Evolutionary conservation across 2,113 vertebrate genomes (phyloP).

Genomic region (Macquaria ambigua): DNA sequence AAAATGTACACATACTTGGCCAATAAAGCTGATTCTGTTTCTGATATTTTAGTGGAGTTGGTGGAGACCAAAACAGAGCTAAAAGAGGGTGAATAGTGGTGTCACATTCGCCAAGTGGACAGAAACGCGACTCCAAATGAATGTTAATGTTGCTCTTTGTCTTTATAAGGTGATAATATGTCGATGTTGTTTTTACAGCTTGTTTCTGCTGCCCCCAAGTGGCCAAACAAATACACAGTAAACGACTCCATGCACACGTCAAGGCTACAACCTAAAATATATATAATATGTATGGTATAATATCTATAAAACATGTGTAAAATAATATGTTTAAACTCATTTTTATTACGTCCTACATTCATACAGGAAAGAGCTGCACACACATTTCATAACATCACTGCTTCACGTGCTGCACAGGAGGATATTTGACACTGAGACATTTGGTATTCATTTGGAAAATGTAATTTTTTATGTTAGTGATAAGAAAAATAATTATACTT

Average conservation of each 20-base stretch:
- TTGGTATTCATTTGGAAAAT: background rate
- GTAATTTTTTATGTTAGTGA: background rate
- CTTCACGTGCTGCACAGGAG: background rate
- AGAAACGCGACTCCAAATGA: background rate
- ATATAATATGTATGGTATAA: too few species aligned
- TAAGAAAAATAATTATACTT: background rate
- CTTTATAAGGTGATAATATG: too few species aligned
- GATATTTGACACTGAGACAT: background rate
- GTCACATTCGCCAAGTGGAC: background rate
- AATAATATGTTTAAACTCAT: background rate
- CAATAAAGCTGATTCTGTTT: too few species aligned
- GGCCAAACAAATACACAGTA: too few species aligned
- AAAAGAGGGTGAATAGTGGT: background rate
- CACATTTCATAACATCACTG: constrained; percentile 19
- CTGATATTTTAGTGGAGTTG: background rate
- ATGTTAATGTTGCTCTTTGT: too few species aligned
- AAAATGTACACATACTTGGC: too few species aligned
- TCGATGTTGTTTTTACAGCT: too few species aligned
- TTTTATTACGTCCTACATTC: constrained; percentile 29
- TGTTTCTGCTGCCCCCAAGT: too few species aligned
- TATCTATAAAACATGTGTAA: too few species aligned
- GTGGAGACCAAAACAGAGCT: background rate
- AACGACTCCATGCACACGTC: background rate
- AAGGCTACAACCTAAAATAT: background rate
- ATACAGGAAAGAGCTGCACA: constrained; percentile 29